Base-by-base conservation (phyloP, 2,797 vertebrate genomes). In the Buphagus erythrorhynchus region DNA sequence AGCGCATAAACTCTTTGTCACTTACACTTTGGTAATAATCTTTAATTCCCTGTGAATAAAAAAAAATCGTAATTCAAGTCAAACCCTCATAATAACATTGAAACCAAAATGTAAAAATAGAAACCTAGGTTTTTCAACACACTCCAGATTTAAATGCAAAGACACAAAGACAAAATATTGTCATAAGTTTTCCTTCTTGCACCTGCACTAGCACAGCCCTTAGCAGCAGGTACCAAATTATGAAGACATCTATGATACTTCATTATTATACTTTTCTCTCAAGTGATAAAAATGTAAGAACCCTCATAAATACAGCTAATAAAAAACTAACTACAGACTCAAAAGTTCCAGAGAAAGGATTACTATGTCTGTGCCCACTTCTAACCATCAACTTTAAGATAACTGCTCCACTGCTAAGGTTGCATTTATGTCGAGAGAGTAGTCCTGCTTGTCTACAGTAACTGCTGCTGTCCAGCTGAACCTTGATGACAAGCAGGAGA, bases 131-230 rank as follows among this genome's bases (percentile, higher is more conserved):
- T 69, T 48, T n/a, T 31, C 35, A 72, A 54, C 73, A 63, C 22
- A 48, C 5, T 28, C 43, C 45, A 42, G 14, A 76, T 76, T 16
- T 29, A 51, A 59, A 80, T 6, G 24, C 62, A 72, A 62, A 82
- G 65, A 59, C 22, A 61, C 0, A 3, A 76, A 46, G 15, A 40
- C 13, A 63, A 17, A 0, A 0, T 31, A 67, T 16, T 40, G 17
- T 26, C 19, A 7, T 4, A 28, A 45, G 5, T 8, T 31, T 63
- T 88, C 45, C 36, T 59, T 63, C 45, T 25, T 21, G 8, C 5
- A 40, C 14, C 46, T 76, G 55, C 33, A 62, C 22, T 6, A 58
- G 24, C 12, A 33, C 12, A 22, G 19, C 9, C 40, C n/a, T 52
- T 13, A 52, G 16, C 33, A 36, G 28, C 0, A 0, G 9, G 46